Base-by-base conservation (phyloP, 2,888 invertebrate species). In the Barypeithes pellucidus region DNA sequence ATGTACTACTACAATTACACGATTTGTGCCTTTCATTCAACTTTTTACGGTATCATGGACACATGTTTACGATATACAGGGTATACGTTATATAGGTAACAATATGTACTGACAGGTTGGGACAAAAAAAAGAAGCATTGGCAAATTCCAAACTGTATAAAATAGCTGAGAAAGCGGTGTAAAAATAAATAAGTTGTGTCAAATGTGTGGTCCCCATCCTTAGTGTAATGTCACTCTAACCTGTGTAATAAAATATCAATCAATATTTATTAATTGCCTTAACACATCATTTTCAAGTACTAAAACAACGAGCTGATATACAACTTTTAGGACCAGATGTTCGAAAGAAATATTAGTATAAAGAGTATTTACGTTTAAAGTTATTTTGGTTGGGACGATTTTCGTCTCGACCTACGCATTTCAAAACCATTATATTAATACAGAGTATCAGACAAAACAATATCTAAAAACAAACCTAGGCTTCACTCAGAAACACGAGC, bases 361-460 rank as follows among this genome's bases (percentile, higher is more conserved):
- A 41, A 60, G 60, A 24, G 20, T 60, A 61, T 61, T 61, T 41
- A 61, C 16, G 61, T 14, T n/a, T 29, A 41, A 61, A 61, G 61
- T 61, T 61, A 61, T 61, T 61, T 61, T 61, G 20, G 61, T 43
- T 61, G 18, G 1, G 14, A 61, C 43, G 41, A 43, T 61, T 43
- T 61, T 61, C 67, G 67, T 67, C 67, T 57, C 67, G 41, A 43
- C 67, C 67, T 67, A 67, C 67, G 67, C 67, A 67, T 67, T 45
- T 61, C 59, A 67, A 22, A 67, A 43, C 43, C 43, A 43, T 57
- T 57, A 57, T 57, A 57, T 57, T 36, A 57, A 57, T 29, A 45
- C 45, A 5, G 33, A 63, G 50, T 33, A 67, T 67, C 57, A 67
- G 67, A 57, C 67, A 67, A 33, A 45, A 63, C 63, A 63, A 63